Percentiles rank a stretch among this genome's conserved stretches.
Evolutionary conservation across 2,888 invertebrate species (phyloP).

Genomic region (Plebejus melissa): DNA sequence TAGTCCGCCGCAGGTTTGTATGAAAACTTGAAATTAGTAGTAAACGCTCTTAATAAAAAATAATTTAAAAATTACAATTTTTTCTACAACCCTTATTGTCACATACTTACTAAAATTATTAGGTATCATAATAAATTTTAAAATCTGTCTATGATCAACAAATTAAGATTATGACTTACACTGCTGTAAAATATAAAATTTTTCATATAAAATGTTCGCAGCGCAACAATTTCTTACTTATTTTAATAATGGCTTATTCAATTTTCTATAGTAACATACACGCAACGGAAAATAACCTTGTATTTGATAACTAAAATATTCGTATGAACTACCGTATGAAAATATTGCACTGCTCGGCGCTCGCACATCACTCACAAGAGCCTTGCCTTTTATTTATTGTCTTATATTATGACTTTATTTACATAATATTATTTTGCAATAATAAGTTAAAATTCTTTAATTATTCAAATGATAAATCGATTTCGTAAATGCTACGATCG

Average conservation of each 20-base stretch:
- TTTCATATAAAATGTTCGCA: background rate
- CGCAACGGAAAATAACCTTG: slow-evolving; percentile 10
- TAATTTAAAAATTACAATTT: no score
- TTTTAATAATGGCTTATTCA: background rate
- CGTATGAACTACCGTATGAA: background rate
- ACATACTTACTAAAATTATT: no score
- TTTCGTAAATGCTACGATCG: background rate
- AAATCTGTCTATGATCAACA: no score
- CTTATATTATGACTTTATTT: slow-evolving; percentile 8
- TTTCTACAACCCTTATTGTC: no score
- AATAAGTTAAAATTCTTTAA: background rate
- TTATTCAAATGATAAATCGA: slow-evolving; percentile 12
- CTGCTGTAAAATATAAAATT: background rate
- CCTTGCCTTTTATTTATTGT: slow-evolving; percentile 24
- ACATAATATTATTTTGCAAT: slow-evolving; percentile 10
- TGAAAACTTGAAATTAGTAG: no score
- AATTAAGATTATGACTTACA: no score
- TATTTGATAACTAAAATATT: slow-evolving; percentile 11
- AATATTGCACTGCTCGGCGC: background rate
- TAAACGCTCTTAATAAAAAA: no score
- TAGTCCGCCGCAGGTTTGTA: no score
- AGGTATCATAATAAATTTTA: no score
- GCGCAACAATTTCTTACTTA: background rate
- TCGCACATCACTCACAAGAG: slow-evolving; percentile 17
- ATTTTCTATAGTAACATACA: background rate